Evolutionary conservation across 2,113 vertebrate species (phyloP).

Genomic region (Paralichthys olivaceus): DNA sequence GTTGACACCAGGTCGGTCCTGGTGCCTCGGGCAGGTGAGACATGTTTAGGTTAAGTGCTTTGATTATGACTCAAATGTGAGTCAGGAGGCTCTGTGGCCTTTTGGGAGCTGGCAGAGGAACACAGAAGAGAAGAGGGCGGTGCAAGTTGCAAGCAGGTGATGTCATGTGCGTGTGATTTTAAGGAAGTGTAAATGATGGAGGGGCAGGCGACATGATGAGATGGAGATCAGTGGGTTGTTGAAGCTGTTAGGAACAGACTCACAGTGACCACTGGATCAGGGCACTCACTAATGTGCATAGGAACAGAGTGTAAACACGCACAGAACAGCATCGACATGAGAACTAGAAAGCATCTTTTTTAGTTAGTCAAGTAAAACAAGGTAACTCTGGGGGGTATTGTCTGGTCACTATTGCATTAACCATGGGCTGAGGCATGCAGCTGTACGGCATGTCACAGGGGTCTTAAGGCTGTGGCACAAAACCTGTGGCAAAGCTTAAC

Average conservation of each 20-base stretch:
- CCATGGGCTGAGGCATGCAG: too few species aligned
- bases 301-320: too few species aligned
- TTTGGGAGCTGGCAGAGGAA: neutral
- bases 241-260: neutral
- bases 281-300: too few species aligned
- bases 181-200: neutral
- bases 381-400: too few species aligned
- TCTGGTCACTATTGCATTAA: too few species aligned
- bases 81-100: neutral
- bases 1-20: constrained; percentile 2
- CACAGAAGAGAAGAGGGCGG: neutral
- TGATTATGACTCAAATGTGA: constrained; percentile 20
- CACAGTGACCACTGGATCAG: too few species aligned
- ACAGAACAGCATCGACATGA: too few species aligned
- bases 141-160: constrained; percentile 4
- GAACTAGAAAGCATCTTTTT: too few species aligned
- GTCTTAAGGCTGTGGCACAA: too few species aligned
- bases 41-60: neutral
- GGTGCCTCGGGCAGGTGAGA: neutral
- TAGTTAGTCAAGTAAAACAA: too few species aligned
- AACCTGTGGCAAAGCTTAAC: too few species aligned
- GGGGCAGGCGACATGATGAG: neutral
- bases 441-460: too few species aligned
- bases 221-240: neutral
- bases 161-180: constrained; percentile 1